Percentiles rank a stretch among this genome's conserved stretches.
phyloP scores from a whole-genome alignment of 2,888 invertebrate genomes.

The Tortrix viridana region DNA sequence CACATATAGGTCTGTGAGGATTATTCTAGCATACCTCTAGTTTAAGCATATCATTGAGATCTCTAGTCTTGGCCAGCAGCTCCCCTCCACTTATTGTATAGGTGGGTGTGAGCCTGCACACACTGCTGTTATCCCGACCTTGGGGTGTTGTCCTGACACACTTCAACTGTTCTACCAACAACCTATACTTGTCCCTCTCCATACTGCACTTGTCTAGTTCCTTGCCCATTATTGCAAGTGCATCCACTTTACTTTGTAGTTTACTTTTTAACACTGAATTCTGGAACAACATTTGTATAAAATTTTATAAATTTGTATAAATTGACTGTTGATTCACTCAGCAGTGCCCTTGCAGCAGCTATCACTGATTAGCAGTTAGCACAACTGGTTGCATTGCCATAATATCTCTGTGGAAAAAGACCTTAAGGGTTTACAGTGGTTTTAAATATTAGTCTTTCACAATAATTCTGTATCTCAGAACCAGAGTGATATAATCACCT shows the following conservation, averaged over 20 bases:
- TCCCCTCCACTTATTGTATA: constrained; percentile 82
- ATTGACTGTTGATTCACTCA: no score
- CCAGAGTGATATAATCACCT: no score
- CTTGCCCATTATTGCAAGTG: constrained; percentile 89
- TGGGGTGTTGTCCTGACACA: constrained; percentile 62
- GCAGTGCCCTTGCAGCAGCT: no score
- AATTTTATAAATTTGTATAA: no score
- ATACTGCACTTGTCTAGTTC: constrained; percentile 91
- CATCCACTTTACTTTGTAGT: constrained; percentile 92
- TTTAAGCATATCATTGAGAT: constrained; percentile 84
- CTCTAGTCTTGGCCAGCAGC: constrained; percentile 83
- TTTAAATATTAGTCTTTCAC: no score
- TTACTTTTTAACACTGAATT: constrained; percentile 87
- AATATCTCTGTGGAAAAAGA: no score
- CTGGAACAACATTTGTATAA: constrained; percentile 58
- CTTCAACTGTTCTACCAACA: constrained; percentile 91
- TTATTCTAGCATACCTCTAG: constrained; percentile 65
- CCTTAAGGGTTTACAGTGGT: no score
- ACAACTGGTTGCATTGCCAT: no score
- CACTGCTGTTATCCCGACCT: constrained; percentile 52
- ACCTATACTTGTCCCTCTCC: constrained; percentile 91
- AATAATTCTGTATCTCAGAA: no score
- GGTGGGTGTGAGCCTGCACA: constrained; percentile 64
- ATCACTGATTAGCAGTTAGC: no score
- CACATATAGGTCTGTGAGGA: no score